Evolutionary conservation across 2,113 vertebrate species (phyloP).

Genomic region (Tragulus kanchil): DNA sequence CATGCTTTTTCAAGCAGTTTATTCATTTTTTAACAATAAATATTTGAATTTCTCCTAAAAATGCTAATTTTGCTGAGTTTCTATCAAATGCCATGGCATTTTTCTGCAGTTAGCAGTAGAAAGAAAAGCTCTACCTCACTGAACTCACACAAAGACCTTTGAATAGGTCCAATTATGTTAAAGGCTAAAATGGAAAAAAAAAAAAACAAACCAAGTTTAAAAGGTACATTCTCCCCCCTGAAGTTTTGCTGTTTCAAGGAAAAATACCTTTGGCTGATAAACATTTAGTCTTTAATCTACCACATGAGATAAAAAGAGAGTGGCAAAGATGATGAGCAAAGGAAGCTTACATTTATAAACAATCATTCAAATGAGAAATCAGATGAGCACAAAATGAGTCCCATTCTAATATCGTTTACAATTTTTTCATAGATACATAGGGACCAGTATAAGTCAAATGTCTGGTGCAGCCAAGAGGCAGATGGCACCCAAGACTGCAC

Average conservation of each 20-base stretch:
- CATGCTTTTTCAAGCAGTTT: background rate
- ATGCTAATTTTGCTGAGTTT: conserved; percentile 11
- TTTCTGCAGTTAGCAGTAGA: background rate
- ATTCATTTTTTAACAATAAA: conserved; percentile 51
- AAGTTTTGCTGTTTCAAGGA: conserved; percentile 28
- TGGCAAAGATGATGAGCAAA: background rate
- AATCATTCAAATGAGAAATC: conserved; percentile 39
- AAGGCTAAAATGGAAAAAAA: background rate
- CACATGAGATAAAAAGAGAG: background rate
- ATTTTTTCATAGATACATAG: too few relatives aligned
- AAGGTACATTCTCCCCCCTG: background rate
- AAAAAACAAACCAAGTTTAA: background rate
- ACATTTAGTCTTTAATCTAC: conserved; percentile 4
- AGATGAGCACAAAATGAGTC: background rate
- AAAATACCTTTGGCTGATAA: background rate
- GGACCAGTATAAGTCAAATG: background rate
- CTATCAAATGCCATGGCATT: background rate
- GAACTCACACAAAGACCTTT: conserved; percentile 15
- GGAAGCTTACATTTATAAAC: background rate
- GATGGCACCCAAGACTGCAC: background rate
- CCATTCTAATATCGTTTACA: too few relatives aligned
- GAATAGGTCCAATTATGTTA: conserved; percentile 2
- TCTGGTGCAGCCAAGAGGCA: background rate
- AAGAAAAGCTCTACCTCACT: background rate
- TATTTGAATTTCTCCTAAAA: conserved; percentile 37